Evolutionary conservation across 2,888 invertebrate genomes (phyloP).

Genomic region (Clepsis dumicolana): DNA sequence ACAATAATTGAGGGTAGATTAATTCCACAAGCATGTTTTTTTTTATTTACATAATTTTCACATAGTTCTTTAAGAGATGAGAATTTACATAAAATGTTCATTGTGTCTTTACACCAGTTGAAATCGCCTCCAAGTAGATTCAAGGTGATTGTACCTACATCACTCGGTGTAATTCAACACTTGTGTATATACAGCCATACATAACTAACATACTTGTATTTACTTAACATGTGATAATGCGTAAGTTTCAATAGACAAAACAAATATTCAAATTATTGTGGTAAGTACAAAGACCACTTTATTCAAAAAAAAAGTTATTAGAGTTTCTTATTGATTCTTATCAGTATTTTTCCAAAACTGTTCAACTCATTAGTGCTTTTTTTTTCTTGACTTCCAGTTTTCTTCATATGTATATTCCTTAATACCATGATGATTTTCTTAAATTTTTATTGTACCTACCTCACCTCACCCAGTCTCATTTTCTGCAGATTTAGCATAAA

Average conservation of each 20-base stretch:
- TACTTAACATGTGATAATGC: conserved; percentile 18
- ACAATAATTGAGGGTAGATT: background rate
- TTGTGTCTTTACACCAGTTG: conserved; percentile 11
- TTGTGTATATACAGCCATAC: conserved; percentile 50
- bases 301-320: background rate
- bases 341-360: too few relatives aligned
- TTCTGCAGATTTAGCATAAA: background rate
- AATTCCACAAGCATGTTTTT: background rate
- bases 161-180: conserved; percentile 53
- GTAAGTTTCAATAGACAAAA: conserved; percentile 11
- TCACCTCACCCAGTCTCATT: too few relatives aligned
- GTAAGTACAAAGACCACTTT: background rate
- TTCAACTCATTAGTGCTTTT: too few relatives aligned
- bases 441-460: too few relatives aligned
- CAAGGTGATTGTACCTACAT: conserved; percentile 51
- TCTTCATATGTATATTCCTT: too few relatives aligned
- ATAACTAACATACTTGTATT: conserved; percentile 20
- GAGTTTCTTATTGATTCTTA: background rate
- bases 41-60: background rate
- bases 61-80: background rate
- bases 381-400: too few relatives aligned
- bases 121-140: conserved; percentile 26
- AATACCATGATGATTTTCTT: too few relatives aligned
- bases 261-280: conserved; percentile 14
- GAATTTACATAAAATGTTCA: background rate